Evolutionary conservation across 2,113 vertebrate species (phyloP).

Genomic region (Reinhardtius hippoglossoides): DNA sequence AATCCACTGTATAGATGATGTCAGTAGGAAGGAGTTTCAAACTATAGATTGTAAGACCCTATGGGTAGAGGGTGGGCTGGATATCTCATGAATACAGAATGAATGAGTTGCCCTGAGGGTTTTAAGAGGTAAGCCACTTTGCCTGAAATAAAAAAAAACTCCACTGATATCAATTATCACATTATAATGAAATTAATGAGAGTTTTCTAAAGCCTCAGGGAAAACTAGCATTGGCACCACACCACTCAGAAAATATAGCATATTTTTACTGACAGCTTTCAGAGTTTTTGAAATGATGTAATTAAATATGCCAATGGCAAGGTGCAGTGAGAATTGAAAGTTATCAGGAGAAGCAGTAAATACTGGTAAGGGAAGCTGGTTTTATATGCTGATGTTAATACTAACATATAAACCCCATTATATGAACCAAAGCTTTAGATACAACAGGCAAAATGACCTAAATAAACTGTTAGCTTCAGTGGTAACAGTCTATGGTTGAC

Average conservation of each 20-base stretch:
- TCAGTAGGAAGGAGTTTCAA: constrained; percentile 12
- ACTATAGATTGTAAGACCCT: not conserved
- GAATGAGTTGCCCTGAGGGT: not conserved
- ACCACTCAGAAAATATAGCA: not conserved
- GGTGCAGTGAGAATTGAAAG: too few species aligned
- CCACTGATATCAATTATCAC: too few species aligned
- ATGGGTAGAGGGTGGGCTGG: not conserved
- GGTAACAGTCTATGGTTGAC: not conserved
- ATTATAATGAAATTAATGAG: too few species aligned
- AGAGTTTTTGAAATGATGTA: too few species aligned
- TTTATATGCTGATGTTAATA: not conserved
- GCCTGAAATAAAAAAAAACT: too few species aligned
- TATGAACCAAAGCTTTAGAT: not conserved
- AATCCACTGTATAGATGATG: not conserved
- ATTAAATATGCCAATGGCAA: too few species aligned
- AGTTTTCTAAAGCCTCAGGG: not conserved
- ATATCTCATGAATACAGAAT: constrained; percentile 4
- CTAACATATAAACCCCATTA: constrained; percentile 2
- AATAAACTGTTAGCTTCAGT: constrained; percentile 9
- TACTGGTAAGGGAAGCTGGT: too few species aligned
- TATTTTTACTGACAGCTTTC: too few species aligned
- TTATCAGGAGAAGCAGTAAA: too few species aligned
- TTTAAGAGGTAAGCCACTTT: too few species aligned
- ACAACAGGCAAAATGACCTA: not conserved
- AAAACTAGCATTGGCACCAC: not conserved